Base-by-base conservation (phyloP, 2,888 invertebrate genomes). In the Melanostoma scalare region DNA sequence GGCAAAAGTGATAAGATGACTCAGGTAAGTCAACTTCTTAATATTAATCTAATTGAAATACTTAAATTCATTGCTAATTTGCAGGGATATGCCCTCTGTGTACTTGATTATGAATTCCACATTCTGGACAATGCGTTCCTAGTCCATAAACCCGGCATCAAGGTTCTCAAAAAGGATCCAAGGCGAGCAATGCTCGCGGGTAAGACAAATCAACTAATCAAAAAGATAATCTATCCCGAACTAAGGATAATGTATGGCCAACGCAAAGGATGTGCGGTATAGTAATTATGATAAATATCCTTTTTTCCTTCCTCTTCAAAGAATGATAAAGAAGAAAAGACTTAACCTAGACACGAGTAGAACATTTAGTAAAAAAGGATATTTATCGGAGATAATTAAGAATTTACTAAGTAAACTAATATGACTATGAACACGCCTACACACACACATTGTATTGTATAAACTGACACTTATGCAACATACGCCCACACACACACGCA, bases 1-100 rank as follows among this genome's bases (percentile, higher is more conserved):
- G 98, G 98, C 52, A 96, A 96, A 91, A 96, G 96, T 91, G 98
- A 98, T 91, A 98, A 98, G 92, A 98, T 98, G 97, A 96, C 97
- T 79, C 98, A 98, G 95, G 97, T 97, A 90, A 89, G 86, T 60
- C 20, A 20, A 20, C 20, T 20, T 20, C 20, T 20, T 9, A 9
- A 53, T 2, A 55, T 0, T 6, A 35, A n/a, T 10, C 50, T 40
- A 3, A 6, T 50, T 60, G 20, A 8, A 50, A n/a, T 20, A 48
- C 55, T 56, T 35, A 6, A 36, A 5, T 67, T 30, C 38, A 36
- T 3, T 65, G 2, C 63, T 52, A 10, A 8, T 69, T 63, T 69
- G 5, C 4, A 97, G 97, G 97, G 97, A 86, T 98, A 97, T 91
- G 94, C 96, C 72, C 93, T 98, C 85, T 98, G 98, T 91, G 96